Evolutionary conservation across 1,140 invertebrate species (phyloP), one percentile per base, ranked within the genome.

Genomic region (Gryllus bimaculatus): DNA sequence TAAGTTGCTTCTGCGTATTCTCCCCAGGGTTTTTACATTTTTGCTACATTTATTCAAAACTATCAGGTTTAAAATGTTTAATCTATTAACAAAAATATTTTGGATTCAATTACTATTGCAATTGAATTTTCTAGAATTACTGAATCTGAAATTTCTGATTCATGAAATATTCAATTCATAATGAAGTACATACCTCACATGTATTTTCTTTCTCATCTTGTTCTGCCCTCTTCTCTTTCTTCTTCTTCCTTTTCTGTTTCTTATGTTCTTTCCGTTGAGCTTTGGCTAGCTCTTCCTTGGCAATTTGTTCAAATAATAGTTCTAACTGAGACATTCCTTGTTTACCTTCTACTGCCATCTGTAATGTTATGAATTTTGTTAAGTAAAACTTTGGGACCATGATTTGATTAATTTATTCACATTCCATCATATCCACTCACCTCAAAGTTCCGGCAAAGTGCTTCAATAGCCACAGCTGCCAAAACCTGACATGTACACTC

Each of bases 401-500:
- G 26, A 39, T 39, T 39, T 39, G 26, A 39, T 39, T 39, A 39
- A 2, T 2, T 39, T 39, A 39, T 39, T 39, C 26, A 39, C 5
- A 39, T 39, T 39, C 26, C 26, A 39, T 39, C 26, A 39, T 5
- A 66, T 12, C 10, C 85, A 80, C 47, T 80, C 83, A 88, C 87
- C 87, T 92, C 93, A 86, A 97, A 97, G 85, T 93, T 96, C 82
- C 94, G 91, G 83, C 92, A 93, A 13, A 98, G 87, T 8, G 94
- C 93, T 84, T 96, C 93, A 7, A 97, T 90, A 3, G 93, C 94
- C 12, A 96, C 93, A 79, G 94, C 95, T 78, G 95, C 95, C 78
- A 98, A 90, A 78, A 96, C 93, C 87, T 96, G 94, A 87, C 94
- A 96, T 7, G 95, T 95, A 83, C 94, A 93, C 85, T 97, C 95